Conservation (phyloP, 2,113 vertebrate species). For the Ophiodon elongatus region DNA sequence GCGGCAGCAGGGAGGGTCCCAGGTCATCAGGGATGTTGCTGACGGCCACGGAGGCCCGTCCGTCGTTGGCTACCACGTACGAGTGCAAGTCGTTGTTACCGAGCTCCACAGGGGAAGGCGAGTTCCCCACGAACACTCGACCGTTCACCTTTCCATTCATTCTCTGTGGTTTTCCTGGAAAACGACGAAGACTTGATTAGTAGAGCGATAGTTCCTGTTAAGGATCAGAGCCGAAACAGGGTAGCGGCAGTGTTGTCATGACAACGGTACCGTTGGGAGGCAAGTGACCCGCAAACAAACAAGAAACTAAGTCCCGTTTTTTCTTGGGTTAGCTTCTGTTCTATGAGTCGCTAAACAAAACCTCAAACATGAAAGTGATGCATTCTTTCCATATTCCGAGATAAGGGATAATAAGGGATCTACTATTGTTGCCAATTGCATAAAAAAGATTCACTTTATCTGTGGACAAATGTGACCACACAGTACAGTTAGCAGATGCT, state of each 20-base stretch:
- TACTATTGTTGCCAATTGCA: background rate
- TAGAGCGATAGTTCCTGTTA: background rate
- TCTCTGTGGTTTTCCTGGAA: constrained; percentile 91
- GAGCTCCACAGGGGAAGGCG: constrained; percentile 78
- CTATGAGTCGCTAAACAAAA: background rate
- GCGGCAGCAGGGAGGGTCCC: constrained; percentile 90
- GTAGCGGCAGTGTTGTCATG: too few relatives aligned
- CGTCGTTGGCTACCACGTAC: constrained; percentile 94
- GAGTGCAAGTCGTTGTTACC: constrained; percentile 92
- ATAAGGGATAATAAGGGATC: too few relatives aligned
- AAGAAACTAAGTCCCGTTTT: background rate
- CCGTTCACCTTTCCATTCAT: constrained; percentile 94
- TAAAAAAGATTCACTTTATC: too few relatives aligned
- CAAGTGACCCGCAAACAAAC: background rate
- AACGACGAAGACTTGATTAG: background rate
- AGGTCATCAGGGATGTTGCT: constrained; percentile 87
- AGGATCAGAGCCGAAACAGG: background rate
- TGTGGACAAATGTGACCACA: too few relatives aligned
- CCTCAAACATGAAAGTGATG: background rate
- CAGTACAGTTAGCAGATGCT: too few relatives aligned
- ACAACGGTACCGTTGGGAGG: too few relatives aligned
- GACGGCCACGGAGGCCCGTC: constrained; percentile 93
- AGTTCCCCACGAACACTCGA: constrained; percentile 87
- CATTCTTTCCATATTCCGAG: background rate
- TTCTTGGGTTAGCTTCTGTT: background rate